phyloP scores from a whole-genome alignment of 2,797 vertebrate genomes.

The Kryptopterus vitreolus region DNA sequence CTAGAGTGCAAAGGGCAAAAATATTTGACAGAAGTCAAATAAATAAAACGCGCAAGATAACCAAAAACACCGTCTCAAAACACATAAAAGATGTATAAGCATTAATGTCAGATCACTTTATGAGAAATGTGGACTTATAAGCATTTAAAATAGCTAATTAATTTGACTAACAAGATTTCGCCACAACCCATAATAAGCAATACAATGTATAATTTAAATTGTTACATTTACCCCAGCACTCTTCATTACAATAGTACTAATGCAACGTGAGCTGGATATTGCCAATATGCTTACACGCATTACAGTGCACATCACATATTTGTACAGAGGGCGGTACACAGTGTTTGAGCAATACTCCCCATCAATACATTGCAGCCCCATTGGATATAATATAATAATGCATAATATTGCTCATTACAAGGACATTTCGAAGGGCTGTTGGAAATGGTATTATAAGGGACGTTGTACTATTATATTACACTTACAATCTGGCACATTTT shows the following conservation, averaged over 20 bases:
- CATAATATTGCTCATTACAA: background rate
- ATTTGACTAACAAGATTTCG: background rate
- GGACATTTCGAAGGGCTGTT: background rate
- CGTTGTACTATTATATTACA: conserved; percentile 16
- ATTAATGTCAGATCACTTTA: background rate
- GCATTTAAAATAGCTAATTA: background rate
- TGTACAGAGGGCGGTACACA: background rate
- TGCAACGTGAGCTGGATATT: background rate
- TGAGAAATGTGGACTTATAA: background rate
- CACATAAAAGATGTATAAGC: background rate
- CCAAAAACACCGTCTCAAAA: background rate
- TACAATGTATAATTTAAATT: background rate
- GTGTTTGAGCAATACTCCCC: background rate
- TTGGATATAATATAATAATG: background rate
- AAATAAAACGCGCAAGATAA: background rate
- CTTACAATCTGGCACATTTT: conserved; percentile 35
- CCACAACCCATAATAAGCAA: background rate
- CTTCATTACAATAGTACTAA: background rate
- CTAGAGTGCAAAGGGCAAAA: background rate
- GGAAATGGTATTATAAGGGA: background rate
- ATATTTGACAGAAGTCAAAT: too few species aligned
- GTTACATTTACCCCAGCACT: background rate
- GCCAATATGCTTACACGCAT: background rate
- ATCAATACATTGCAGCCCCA: background rate
- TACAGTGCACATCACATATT: background rate